Evolutionary conservation across 2,113 vertebrate genomes (phyloP), one percentile per base, ranked within the genome.

Genomic region (Phylloscopus whistleri): DNA sequence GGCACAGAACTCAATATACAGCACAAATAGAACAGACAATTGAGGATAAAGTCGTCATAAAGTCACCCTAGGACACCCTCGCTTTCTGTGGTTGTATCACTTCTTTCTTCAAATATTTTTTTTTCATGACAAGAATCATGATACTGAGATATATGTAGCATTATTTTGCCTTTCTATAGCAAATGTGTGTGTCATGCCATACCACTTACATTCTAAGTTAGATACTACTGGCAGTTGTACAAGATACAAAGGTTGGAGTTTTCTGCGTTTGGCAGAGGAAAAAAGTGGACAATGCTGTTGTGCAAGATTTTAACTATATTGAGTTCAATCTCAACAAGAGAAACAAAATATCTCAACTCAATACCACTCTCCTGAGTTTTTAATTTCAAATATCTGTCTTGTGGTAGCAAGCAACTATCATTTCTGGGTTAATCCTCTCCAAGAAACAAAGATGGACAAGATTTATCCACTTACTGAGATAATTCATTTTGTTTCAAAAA

Each of bases 401-500:
- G 18, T 81, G 18, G 64, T 64, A 84, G 24, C 8, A 87, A 70
- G 28, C 9, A 87, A n/a, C 23, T 69, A 30, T 21, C 5, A 70
- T 58, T 84, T 69, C 59, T 92, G 18, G 15, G 60, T 63, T 84
- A 93, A 89, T 78, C 10, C 31, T 81, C 27, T 63, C 81, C 60
- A 84, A 87, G 64, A 95, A 87, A 81, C 28, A 79, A 86, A 74
- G 43, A 53, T 4, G 0, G 20, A 11, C 56, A 72, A 84, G 35
- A 23, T 63, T 91, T 78, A 64, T 52, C 18, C 44, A 56, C 26
- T 73, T 93, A 81, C 64, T 79, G 63, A 84, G 35, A 46, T 14
- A 87, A 91, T 85, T 79, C 1, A 52, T 87, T 94, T 90, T 85
- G 30, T 56, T 90, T 87, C 70, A 85, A 85, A 94, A 82, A 35